phyloP scores from a whole-genome alignment of 2,888 invertebrate genomes.

The Acleris laterana region DNA sequence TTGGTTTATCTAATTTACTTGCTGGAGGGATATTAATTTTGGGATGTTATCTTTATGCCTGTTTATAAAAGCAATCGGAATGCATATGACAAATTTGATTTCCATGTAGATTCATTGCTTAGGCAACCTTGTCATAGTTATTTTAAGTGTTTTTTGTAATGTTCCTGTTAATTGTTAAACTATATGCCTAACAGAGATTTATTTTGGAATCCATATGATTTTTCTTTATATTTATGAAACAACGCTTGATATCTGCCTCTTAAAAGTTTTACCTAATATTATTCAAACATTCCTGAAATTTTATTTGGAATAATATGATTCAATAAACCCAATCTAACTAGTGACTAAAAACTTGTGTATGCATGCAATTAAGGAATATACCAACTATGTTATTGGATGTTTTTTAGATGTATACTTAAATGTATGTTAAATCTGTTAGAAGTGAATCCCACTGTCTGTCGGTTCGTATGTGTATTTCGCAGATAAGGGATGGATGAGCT shows the following conservation, averaged over 20 bases:
- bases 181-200: constrained; percentile 40
- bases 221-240: neutral
- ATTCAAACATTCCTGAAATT: constrained; percentile 35
- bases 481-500: constrained; percentile 27
- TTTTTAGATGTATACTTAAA: constrained; percentile 16
- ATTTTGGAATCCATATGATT: constrained; percentile 27
- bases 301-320: constrained; percentile 18
- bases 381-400: constrained; percentile 11
- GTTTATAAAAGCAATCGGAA: constrained; percentile 8
- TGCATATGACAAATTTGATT: constrained; percentile 9
- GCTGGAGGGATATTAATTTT: constrained; percentile 24
- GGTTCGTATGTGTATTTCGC: constrained; percentile 4
- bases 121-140: constrained; percentile 27
- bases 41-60: constrained; percentile 37
- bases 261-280: constrained; percentile 21
- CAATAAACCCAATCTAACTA: constrained; percentile 17
- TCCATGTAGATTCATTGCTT: constrained; percentile 21
- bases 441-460: constrained; percentile 23
- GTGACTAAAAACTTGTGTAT: constrained; percentile 22
- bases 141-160: constrained; percentile 38
- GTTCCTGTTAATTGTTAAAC: constrained; percentile 51
- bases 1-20: constrained; percentile 41
- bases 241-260: neutral
- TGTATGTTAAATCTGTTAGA: constrained; percentile 25
- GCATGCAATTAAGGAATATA: constrained; percentile 19